These are phyloP conservation scores for Dicrostonyx torquatus DNA, from an alignment of 2,797 vertebrate genomes.

Conservation along the genomic window DNA sequence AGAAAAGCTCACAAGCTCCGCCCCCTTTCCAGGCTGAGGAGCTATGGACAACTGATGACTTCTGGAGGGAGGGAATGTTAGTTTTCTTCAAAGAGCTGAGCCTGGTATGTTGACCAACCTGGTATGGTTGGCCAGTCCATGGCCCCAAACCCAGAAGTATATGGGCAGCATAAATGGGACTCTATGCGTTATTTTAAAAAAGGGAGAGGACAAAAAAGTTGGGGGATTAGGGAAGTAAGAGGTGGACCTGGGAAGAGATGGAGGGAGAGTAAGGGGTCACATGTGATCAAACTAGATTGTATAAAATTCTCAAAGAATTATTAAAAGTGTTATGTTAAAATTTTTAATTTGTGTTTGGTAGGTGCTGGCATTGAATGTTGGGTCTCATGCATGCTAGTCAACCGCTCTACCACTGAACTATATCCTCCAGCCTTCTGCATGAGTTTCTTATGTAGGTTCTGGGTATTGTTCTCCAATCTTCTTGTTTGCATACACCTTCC, in stretches of 20 bases:
- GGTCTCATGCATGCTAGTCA: not conserved
- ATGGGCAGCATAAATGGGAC: not conserved
- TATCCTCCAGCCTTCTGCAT: not conserved
- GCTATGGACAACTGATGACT: not conserved
- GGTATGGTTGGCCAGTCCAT: not conserved
- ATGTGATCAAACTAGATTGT: not conserved
- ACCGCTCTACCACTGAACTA: not conserved
- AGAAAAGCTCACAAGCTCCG: not conserved
- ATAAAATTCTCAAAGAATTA: not conserved
- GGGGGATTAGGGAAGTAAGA: not conserved
- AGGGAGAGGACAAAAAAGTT: not conserved
- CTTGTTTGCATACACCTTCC: not conserved
- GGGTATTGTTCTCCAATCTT: not conserved
- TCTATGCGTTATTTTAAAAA: not conserved
- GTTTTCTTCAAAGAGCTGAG: not conserved
- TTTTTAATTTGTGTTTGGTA: not conserved
- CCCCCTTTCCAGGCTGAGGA: not conserved
- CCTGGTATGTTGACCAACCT: not conserved
- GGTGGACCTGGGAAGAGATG: not conserved
- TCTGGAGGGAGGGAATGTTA: not conserved
- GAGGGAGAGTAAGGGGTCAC: not conserved
- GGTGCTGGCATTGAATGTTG: not conserved
- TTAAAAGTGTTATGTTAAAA: not conserved
- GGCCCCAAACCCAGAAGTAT: not conserved
- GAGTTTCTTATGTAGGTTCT: not conserved